Conservation (phyloP, 2,113 vertebrate genomes). For the Sphyrna mokarran region DNA sequence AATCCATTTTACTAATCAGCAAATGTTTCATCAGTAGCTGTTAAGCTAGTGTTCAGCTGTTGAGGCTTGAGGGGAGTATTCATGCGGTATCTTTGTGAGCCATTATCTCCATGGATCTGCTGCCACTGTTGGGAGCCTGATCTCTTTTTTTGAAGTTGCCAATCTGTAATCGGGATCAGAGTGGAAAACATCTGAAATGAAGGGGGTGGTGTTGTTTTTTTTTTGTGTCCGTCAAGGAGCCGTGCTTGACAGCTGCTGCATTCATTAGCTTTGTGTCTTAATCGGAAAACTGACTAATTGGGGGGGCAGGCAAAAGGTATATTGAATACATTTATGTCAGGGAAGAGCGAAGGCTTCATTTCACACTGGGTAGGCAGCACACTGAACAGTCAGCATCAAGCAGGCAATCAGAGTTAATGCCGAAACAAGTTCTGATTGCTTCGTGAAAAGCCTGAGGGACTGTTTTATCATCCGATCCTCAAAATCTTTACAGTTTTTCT, state of each 20-base stretch:
- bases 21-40: neutral
- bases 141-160: neutral
- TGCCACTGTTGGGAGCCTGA: neutral
- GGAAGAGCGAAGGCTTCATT: neutral
- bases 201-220: neutral
- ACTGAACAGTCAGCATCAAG: neutral
- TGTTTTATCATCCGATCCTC: neutral
- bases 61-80: neutral
- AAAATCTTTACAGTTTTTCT: neutral
- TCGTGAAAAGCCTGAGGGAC: neutral
- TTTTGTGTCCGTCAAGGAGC: neutral
- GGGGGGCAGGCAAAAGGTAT: neutral
- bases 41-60: neutral
- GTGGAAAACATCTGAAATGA: neutral
- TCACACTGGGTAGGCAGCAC: neutral
- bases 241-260: neutral
- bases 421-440: neutral
- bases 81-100: neutral
- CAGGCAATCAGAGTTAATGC: neutral
- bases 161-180: neutral
- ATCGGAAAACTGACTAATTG: neutral
- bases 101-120: neutral
- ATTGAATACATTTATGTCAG: neutral
- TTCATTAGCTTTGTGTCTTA: conserved; percentile 16
- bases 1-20: neutral